These are phyloP conservation scores for Helicolenus hilgendorfi DNA, from an alignment of 2,797 vertebrate genomes.

Conservation along the genomic window DNA sequence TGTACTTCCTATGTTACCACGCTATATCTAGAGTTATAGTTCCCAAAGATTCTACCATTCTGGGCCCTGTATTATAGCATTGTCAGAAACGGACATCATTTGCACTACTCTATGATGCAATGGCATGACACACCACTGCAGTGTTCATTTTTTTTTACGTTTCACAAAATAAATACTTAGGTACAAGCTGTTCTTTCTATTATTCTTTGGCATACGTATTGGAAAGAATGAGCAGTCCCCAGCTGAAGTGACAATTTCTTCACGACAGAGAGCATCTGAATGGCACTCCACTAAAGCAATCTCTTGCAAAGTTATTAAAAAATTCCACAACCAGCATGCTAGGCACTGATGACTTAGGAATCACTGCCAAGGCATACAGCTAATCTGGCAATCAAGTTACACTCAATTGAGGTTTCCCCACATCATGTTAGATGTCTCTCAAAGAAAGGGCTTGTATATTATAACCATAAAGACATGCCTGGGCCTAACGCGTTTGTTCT, in stretches of 20 bases:
- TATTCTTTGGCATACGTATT: background rate
- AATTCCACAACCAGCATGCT: constrained; percentile 43
- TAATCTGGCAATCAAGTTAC: constrained; percentile 30
- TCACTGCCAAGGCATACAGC: constrained; percentile 3
- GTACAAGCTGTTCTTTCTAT: background rate
- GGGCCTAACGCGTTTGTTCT: constrained; percentile 34
- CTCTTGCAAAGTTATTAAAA: constrained; percentile 7
- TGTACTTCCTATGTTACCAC: background rate
- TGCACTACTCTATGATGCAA: background rate
- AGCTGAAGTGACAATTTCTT: background rate
- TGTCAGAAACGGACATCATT: background rate
- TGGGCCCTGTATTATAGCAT: background rate
- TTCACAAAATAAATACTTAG: background rate
- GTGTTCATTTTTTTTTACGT: background rate
- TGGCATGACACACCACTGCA: background rate
- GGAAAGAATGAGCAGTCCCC: background rate
- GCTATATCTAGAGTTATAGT: background rate
- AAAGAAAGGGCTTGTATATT: constrained; percentile 28
- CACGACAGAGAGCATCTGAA: background rate
- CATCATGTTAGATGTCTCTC: constrained; percentile 2
- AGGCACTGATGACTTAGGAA: constrained; percentile 19
- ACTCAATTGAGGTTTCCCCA: constrained; percentile 36
- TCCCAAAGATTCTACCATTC: background rate
- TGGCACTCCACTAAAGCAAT: background rate
- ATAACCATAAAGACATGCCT: background rate